Base-by-base conservation (phyloP, 1,140 invertebrate species). In the Heterodera schachtii region DNA sequence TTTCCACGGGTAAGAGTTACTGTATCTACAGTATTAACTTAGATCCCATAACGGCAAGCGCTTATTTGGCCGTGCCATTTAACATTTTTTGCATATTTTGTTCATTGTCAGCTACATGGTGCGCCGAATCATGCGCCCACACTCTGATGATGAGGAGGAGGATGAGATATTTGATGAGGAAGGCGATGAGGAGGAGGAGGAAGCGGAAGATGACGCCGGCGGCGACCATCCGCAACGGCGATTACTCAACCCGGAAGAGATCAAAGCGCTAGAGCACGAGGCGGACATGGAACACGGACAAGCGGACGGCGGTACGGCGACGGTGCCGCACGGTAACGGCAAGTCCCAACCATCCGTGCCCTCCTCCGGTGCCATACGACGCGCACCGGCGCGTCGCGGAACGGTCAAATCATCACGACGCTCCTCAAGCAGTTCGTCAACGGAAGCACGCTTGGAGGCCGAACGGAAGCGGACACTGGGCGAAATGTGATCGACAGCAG, bases 1-100 rank as follows among this genome's bases (percentile, higher is more conserved):
- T 16, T 84, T 90, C 21, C 88, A 89, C 60, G 88, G 88, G 44
- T 88, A 83, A 70, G 78, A 78, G 44, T 31, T 31, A 31, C 31
- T 31, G 31, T 31, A 31, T 31, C 0, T 31, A 31, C 31, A 31
- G 31, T 31, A 31, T 31, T 31, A 31, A 31, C 31, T 31, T 31
- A 31, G 31, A 1, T 31, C 31, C 31, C 31, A 31, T 31, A 31
- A 31, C 31, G 31, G 31, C 31, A 31, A 31, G 1, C 1, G 31
- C 31, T 31, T 31, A 31, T 31, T 31, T 31, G 31, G 31, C 31
- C 31, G 31, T 31, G 31, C 31, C 31, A 31, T 31, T 31, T 31
- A 31, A 31, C 31, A 31, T 31, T 31, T 31, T 31, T 31, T 31
- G 31, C 31, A 31, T 31, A 31, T 31, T 31, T 31, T 31, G 31